Conservation (phyloP, 2,888 invertebrate genomes). For the Corbicula japonica region DNA sequence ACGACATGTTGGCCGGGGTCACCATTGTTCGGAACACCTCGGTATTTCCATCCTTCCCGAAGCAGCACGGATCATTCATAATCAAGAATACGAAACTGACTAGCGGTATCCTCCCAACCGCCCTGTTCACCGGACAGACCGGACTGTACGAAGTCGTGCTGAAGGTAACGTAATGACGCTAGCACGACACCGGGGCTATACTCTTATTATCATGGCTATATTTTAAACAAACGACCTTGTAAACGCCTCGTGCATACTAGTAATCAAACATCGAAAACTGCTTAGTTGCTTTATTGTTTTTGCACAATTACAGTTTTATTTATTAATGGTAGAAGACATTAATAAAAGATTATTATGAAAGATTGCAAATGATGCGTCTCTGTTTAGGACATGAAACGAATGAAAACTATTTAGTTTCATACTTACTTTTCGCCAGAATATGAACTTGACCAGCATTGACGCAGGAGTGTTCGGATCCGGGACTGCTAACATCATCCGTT, state of each 20-base stretch:
- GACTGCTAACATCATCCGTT: constrained; percentile 33
- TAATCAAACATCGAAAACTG: too few relatives aligned
- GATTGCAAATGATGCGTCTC: too few relatives aligned
- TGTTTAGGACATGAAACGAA: too few relatives aligned
- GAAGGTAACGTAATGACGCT: constrained; percentile 38
- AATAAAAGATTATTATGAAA: too few relatives aligned
- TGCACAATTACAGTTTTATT: too few relatives aligned
- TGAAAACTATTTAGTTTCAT: neutral
- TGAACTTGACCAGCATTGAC: constrained; percentile 39
- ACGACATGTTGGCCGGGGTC: constrained; percentile 33
- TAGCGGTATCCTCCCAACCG: constrained; percentile 29
- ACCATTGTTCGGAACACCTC: constrained; percentile 45
- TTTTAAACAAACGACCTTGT: too few relatives aligned
- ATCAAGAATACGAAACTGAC: constrained; percentile 45
- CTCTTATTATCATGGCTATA: too few relatives aligned
- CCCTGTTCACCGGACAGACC: constrained; percentile 31
- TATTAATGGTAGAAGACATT: too few relatives aligned
- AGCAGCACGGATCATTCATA: constrained; percentile 44
- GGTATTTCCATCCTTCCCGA: constrained; percentile 46
- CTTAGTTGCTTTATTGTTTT: too few relatives aligned
- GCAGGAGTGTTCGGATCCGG: constrained; percentile 32
- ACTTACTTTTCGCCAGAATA: constrained; percentile 34
- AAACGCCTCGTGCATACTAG: too few relatives aligned
- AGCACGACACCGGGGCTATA: too few relatives aligned
- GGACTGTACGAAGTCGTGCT: constrained; percentile 40